Evolutionary conservation across 2,797 vertebrate species (phyloP).

Genomic region (Crax fasciolata): DNA sequence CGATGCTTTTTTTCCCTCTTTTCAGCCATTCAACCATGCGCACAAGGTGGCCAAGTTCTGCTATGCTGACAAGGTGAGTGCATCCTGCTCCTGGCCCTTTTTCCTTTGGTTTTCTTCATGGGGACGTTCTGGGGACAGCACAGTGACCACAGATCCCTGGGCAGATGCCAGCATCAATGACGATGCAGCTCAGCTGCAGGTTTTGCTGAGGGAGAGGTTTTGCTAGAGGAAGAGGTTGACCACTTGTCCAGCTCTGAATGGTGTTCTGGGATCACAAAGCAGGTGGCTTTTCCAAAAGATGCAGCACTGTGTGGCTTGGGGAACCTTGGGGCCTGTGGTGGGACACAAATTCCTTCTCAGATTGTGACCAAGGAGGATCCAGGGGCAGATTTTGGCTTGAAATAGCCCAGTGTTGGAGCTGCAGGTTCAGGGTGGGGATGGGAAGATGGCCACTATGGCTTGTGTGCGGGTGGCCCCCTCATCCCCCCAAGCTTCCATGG

Average conservation of each 20-base stretch:
- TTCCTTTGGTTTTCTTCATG: rapidly evolving
- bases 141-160: too few species aligned
- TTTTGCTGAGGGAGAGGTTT: neutral
- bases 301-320: neutral
- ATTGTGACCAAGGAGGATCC: neutral
- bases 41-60: slow-evolving; percentile 96
- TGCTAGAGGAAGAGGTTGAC: too few species aligned
- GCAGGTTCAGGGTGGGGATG: neutral
- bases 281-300: neutral
- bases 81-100: rapidly evolving
- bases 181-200: too few species aligned
- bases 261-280: too few species aligned
- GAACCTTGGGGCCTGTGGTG: rapidly evolving
- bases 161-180: too few species aligned
- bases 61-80: slow-evolving; percentile 93
- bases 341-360: rapidly evolving
- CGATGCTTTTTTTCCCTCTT: neutral
- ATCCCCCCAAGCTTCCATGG: rapidly evolving
- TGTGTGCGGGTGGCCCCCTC: neutral
- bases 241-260: neutral
- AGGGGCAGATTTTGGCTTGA: neutral
- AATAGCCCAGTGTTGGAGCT: rapidly evolving
- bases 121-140: too few species aligned
- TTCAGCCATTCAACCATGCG: slow-evolving; percentile 92
- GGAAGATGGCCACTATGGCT: neutral